Percentiles rank a stretch among this genome's conserved stretches.
Conservation (phyloP, 2,888 invertebrate genomes). For the Thera obeliscata region DNA sequence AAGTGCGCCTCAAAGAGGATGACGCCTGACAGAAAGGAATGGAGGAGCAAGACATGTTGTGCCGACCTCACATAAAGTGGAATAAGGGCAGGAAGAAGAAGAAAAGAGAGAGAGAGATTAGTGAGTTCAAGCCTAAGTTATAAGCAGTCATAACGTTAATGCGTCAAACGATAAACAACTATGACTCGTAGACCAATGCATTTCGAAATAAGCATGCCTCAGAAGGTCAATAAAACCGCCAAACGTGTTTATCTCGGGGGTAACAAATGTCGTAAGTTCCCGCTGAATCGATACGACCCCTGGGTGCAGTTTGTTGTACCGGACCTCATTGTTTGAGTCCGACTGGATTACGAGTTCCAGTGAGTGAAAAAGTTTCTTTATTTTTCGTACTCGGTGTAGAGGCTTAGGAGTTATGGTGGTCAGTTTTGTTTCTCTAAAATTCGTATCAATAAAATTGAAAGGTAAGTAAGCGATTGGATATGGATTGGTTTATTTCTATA, state of each 20-base stretch:
- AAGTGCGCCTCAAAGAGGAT: too few species aligned
- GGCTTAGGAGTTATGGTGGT: not conserved
- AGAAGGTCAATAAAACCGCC: conserved; percentile 38
- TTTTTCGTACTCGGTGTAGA: conserved; percentile 11
- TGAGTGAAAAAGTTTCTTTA: conserved; percentile 33
- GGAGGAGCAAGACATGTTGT: too few species aligned
- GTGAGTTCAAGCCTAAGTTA: not conserved
- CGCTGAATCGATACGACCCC: conserved; percentile 57
- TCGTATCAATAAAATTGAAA: too few species aligned
- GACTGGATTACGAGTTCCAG: conserved; percentile 34
- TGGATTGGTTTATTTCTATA: too few species aligned
- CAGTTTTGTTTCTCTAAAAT: too few species aligned
- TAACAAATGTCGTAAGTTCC: conserved; percentile 46
- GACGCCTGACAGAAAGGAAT: too few species aligned
- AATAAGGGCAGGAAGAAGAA: too few species aligned
- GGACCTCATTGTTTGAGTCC: conserved; percentile 42
- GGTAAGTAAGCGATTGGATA: too few species aligned
- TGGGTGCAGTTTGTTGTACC: conserved; percentile 58
- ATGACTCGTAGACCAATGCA: conserved; percentile 25
- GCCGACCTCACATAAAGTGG: too few species aligned
- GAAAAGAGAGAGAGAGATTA: not conserved
- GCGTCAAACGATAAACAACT: conserved; percentile 19
- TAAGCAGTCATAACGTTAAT: conserved; percentile 3
- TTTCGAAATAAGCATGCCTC: conserved; percentile 35
- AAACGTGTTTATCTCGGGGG: conserved; percentile 41